A percentile compares a stretch with the other conserved stretches of the same genome.
These are phyloP conservation scores for Phaethon lepturus DNA, from an alignment of 2,113 vertebrate genomes.

Conservation along the genomic window DNA sequence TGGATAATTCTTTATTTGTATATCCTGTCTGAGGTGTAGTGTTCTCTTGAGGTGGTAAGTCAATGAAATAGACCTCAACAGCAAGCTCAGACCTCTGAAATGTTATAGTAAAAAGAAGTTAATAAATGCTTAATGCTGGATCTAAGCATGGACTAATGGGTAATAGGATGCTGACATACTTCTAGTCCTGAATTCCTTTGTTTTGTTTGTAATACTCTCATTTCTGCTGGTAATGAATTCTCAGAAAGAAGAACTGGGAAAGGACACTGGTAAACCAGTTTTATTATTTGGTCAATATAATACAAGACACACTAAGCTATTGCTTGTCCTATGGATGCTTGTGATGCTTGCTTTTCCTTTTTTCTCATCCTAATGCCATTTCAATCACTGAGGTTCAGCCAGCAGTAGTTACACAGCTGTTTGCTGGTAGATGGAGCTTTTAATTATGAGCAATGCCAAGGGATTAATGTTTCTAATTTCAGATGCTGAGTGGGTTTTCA, in stretches of 20 bases:
- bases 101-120: not conserved
- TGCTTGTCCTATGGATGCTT: not conserved
- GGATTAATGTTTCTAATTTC: constrained; percentile 14
- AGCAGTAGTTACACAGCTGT: not conserved
- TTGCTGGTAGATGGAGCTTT: not conserved
- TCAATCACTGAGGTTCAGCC: not conserved
- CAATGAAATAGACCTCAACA: not conserved
- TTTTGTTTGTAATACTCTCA: not conserved
- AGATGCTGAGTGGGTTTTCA: not conserved
- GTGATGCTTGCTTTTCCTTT: not conserved
- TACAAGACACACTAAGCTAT: not conserved
- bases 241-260: not conserved
- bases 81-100: not conserved
- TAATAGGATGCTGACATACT: not conserved
- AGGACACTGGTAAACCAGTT: not conserved
- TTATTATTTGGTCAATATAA: not conserved
- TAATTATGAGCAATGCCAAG: not conserved
- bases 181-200: not conserved
- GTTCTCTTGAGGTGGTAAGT: not conserved
- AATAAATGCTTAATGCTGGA: not conserved
- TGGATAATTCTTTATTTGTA: not conserved
- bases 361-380: not conserved
- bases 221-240: not conserved
- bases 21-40: not conserved
- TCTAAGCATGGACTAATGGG: not conserved